Conservation (phyloP, 2,888 invertebrate species). For the Schrankia costaestrigalis region DNA sequence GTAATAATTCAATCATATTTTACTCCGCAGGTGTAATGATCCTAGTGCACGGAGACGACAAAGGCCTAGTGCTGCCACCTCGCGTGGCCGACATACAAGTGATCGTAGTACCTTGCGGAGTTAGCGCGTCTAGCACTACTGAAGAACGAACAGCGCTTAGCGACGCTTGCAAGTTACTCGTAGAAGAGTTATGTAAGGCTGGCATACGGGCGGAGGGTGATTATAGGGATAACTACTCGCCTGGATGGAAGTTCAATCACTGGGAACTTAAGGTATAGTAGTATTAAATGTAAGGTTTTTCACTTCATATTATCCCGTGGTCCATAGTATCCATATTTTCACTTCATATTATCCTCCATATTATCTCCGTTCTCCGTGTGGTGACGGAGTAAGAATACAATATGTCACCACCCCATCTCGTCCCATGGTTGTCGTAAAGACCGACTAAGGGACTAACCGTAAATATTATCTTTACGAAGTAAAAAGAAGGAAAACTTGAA, state of each 20-base stretch:
- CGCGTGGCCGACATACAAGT: conserved; percentile 92
- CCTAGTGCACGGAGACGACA: conserved; percentile 97
- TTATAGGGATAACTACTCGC: conserved; percentile 96
- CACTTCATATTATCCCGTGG: too few relatives aligned
- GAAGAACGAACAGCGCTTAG: conserved; percentile 85
- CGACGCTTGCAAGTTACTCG: conserved; percentile 85
- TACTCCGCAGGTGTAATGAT: conserved; percentile 88
- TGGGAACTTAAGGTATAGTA: conserved; percentile 93
- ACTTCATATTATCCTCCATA: too few relatives aligned
- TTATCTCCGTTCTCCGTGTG: too few relatives aligned
- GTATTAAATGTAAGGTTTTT: too few relatives aligned
- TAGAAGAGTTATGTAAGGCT: conserved; percentile 79
- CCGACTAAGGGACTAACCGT: too few relatives aligned
- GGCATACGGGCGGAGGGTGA: conserved; percentile 92
- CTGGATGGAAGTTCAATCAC: conserved; percentile 99
- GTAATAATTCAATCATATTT: background rate
- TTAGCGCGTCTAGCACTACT: conserved; percentile 89
- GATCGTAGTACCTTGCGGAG: conserved; percentile 97
- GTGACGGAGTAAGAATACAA: too few relatives aligned
- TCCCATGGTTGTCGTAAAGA: too few relatives aligned
- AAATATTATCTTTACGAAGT: too few relatives aligned
- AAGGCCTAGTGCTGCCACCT: conserved; percentile 97
- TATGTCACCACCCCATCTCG: too few relatives aligned
- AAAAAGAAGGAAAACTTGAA: too few relatives aligned
- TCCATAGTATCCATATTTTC: too few relatives aligned